Conservation (phyloP, 2,888 invertebrate species). For the Ormyrus nitidulus region DNA sequence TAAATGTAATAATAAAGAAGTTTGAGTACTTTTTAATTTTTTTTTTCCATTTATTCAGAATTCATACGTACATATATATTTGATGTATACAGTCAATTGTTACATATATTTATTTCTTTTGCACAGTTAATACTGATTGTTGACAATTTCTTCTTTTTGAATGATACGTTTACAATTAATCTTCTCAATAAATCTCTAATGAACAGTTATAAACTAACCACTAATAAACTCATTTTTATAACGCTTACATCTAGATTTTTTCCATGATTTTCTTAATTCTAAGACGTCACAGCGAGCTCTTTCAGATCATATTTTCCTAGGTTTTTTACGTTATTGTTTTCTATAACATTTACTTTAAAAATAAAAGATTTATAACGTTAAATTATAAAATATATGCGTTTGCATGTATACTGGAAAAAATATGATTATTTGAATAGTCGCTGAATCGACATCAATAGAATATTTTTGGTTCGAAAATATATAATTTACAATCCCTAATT, state of each 20-base stretch:
- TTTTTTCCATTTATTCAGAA: slow-evolving; percentile 43
- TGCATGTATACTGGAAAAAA: slow-evolving; percentile 28
- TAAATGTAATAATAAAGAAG: slow-evolving; percentile 38
- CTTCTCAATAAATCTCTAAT: slow-evolving; percentile 52
- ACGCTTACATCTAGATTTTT: slow-evolving; percentile 52
- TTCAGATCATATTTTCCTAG: slow-evolving; percentile 23
- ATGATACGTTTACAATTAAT: slow-evolving; percentile 42
- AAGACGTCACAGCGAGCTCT: slow-evolving; percentile 46
- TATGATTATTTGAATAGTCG: slow-evolving; percentile 33
- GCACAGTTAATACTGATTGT: slow-evolving; percentile 55
- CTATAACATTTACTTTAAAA: slow-evolving; percentile 14
- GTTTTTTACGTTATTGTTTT: slow-evolving; percentile 19
- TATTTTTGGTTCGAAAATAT: slow-evolving; percentile 35
- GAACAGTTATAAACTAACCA: slow-evolving; percentile 52
- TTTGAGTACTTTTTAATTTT: slow-evolving; percentile 30
- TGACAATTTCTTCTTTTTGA: slow-evolving; percentile 35
- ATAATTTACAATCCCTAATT: background rate
- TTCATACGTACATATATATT: slow-evolving; percentile 53
- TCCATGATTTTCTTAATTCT: slow-evolving; percentile 36
- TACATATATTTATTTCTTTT: slow-evolving; percentile 53
- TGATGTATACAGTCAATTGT: slow-evolving; percentile 54
- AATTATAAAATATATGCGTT: slow-evolving; percentile 26
- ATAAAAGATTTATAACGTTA: slow-evolving; percentile 29
- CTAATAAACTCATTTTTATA: slow-evolving; percentile 53
- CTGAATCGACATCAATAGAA: slow-evolving; percentile 8